phyloP scores from a whole-genome alignment of 2,797 vertebrate genomes.

The Enoplosus armatus region DNA sequence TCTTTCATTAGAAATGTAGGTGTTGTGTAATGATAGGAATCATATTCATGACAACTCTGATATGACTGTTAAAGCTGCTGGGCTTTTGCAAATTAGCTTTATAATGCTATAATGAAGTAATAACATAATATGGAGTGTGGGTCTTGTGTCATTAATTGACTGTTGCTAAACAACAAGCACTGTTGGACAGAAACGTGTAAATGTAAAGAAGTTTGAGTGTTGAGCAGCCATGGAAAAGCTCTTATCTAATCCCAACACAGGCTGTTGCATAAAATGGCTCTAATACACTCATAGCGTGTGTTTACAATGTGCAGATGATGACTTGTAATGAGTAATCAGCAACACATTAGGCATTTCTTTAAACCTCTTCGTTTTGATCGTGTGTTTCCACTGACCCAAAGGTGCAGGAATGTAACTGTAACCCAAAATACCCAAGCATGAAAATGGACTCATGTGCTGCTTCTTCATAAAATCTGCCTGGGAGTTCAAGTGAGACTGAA shows the following conservation, averaged over 20 bases:
- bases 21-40: neutral
- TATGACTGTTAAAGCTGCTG: neutral
- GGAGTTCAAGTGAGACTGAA: neutral
- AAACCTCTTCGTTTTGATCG: conserved; percentile 11
- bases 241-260: conserved; percentile 4
- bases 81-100: conserved; percentile 4
- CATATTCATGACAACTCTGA: neutral
- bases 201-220: neutral
- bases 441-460: conserved; percentile 36
- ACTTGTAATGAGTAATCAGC: conserved; percentile 28
- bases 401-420: conserved; percentile 51
- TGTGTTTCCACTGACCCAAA: conserved; percentile 51
- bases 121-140: neutral
- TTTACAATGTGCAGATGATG: conserved; percentile 33
- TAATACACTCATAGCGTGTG: conserved; percentile 16
- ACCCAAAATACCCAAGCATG: conserved; percentile 41
- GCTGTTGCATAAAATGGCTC: conserved; percentile 20
- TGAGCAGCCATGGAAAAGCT: conserved; percentile 28
- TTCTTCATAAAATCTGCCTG: conserved; percentile 5
- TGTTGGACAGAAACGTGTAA: neutral
- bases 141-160: neutral
- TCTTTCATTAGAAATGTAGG: neutral
- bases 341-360: conserved; percentile 21
- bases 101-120: conserved; percentile 7
- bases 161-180: neutral